A percentile compares a stretch with the other conserved stretches of the same genome.
phyloP scores from a whole-genome alignment of 2,888 invertebrate genomes.

The Thecophora atra region DNA sequence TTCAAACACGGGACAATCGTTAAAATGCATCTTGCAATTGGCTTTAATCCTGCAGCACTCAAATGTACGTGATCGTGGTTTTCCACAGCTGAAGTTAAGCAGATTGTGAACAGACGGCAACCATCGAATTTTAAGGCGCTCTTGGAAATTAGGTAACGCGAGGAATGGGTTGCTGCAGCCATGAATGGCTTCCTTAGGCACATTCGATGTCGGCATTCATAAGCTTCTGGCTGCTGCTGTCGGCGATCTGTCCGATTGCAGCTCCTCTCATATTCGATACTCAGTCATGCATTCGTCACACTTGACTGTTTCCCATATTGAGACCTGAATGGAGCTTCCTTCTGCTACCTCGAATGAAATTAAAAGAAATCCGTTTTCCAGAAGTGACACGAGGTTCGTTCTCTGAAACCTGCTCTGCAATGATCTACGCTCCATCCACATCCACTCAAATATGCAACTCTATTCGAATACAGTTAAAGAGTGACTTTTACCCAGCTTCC shows the following conservation, averaged over 20 bases:
- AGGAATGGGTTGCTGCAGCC: background rate
- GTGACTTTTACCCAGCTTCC: background rate
- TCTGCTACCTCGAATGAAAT: slow-evolving; percentile 8
- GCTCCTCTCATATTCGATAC: background rate
- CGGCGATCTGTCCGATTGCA: slow-evolving; percentile 5
- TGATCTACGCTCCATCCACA: slow-evolving; percentile 43
- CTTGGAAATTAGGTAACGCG: background rate
- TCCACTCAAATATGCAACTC: slow-evolving; percentile 32
- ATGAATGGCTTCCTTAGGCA: background rate
- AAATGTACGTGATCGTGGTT: background rate
- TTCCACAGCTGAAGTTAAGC: background rate
- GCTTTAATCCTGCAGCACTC: background rate
- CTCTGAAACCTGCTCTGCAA: slow-evolving; percentile 40
- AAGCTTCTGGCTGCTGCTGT: background rate
- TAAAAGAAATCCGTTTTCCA: background rate
- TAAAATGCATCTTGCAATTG: background rate
- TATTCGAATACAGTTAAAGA: slow-evolving; percentile 24
- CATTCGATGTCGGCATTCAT: background rate
- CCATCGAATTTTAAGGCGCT: background rate
- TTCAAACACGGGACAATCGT: background rate
- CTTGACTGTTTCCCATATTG: background rate
- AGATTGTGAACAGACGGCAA: background rate
- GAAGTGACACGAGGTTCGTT: slow-evolving; percentile 9
- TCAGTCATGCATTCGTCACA: slow-evolving; percentile 16
- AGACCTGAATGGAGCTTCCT: slow-evolving; percentile 16